Evolutionary conservation across 1,140 invertebrate species (phyloP).

Genomic region (Calephelis nemesis): DNA sequence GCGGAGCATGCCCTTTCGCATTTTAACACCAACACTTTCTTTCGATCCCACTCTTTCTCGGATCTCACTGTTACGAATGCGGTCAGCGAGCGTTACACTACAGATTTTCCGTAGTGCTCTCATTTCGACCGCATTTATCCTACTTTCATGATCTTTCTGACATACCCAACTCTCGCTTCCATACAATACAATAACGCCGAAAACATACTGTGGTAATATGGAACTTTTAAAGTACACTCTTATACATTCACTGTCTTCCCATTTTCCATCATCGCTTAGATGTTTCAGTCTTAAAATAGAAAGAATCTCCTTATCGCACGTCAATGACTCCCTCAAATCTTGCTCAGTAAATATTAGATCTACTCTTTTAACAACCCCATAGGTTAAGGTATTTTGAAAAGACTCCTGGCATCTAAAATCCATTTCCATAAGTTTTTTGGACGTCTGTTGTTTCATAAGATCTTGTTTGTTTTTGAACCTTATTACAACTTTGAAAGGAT

Average conservation of each 20-base stretch:
- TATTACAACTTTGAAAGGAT: not conserved
- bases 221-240: conserved; percentile 12
- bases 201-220: not conserved
- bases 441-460: not conserved
- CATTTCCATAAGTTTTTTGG: not conserved
- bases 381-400: not conserved
- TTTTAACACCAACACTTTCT: too few relatives aligned
- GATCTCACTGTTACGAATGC: too few relatives aligned
- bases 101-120: too few relatives aligned
- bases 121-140: too few relatives aligned
- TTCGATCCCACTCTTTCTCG: too few relatives aligned
- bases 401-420: not conserved
- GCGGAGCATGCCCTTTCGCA: too few relatives aligned
- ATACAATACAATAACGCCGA: too few relatives aligned
- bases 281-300: not conserved
- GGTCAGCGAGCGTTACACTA: too few relatives aligned
- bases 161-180: too few relatives aligned
- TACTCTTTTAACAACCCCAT: not conserved
- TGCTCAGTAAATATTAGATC: not conserved
- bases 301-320: not conserved
- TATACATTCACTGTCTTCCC: not conserved
- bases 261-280: not conserved
- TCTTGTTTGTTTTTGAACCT: not conserved
- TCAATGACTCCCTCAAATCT: not conserved
- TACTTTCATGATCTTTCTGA: too few relatives aligned